phyloP scores from a whole-genome alignment of 2,113 vertebrate species.

The Odobenus rosmarus region DNA sequence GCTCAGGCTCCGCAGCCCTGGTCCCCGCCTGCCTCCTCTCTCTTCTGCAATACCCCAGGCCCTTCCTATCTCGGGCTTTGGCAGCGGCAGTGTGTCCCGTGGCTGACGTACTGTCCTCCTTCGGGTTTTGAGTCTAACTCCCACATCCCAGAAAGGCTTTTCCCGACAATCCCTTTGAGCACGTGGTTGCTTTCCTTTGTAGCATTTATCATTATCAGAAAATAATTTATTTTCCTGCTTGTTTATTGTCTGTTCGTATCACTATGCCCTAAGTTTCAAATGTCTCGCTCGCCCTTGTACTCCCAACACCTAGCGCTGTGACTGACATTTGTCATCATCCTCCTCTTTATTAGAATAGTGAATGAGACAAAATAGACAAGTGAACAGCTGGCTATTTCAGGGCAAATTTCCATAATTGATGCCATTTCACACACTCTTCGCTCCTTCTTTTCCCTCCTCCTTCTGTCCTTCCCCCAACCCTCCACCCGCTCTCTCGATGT shows the following conservation, averaged over 20 bases:
- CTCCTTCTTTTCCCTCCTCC: neutral
- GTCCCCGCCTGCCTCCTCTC: rapidly evolving
- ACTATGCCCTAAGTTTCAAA: neutral
- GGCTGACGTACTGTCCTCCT: neutral
- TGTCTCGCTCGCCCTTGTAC: neutral
- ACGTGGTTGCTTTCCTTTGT: neutral
- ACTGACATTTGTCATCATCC: neutral
- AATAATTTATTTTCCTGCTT: neutral
- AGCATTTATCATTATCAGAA: neutral
- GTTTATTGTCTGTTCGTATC: neutral
- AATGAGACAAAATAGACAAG: neutral
- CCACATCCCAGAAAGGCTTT: neutral
- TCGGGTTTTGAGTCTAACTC: neutral
- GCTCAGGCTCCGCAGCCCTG: too few relatives aligned
- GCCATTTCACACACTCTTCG: neutral
- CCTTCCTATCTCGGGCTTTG: neutral
- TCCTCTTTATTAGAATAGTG: neutral
- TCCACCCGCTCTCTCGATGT: neutral
- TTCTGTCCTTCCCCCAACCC: neutral
- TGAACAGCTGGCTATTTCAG: neutral
- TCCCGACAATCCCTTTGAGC: neutral
- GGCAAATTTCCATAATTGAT: neutral
- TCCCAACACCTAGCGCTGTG: neutral
- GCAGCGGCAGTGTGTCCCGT: neutral
- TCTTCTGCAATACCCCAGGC: neutral